These are phyloP conservation scores for Eupeodes luniger DNA, from an alignment of 2,888 invertebrate genomes.

Conservation along the genomic window DNA sequence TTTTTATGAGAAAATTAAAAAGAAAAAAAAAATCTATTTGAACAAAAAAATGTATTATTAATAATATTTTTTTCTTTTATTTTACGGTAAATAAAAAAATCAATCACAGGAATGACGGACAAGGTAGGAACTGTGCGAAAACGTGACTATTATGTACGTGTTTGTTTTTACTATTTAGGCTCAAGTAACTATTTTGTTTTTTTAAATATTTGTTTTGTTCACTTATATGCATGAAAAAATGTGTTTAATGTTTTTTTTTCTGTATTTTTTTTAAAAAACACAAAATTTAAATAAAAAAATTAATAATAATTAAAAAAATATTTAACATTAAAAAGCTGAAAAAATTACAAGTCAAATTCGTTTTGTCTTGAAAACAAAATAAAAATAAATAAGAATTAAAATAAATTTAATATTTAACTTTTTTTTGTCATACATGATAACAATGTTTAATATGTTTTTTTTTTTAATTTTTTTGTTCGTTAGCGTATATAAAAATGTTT, in stretches of 20 bases:
- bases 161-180: conserved; percentile 52
- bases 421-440: conserved; percentile 44
- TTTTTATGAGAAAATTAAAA: neutral
- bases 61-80: neutral
- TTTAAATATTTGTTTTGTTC: conserved; percentile 20
- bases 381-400: conserved; percentile 21
- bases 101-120: conserved; percentile 46
- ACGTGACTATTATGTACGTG: conserved; percentile 60
- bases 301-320: conserved; percentile 18
- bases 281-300: conserved; percentile 27
- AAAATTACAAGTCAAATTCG: conserved; percentile 21
- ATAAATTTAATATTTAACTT: conserved; percentile 32
- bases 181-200: conserved; percentile 9
- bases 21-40: neutral
- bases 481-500: conserved; percentile 77
- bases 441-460: conserved; percentile 60
- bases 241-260: conserved; percentile 7
- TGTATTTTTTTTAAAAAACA: conserved; percentile 1
- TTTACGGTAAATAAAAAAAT: conserved; percentile 10
- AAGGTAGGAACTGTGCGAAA: conserved; percentile 73
- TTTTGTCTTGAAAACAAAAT: conserved; percentile 10
- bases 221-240: conserved; percentile 42
- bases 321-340: conserved; percentile 11
- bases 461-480: conserved; percentile 49
- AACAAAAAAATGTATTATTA: neutral